Evolutionary conservation across 2,888 invertebrate genomes (phyloP).

Genomic region (Heliconius charithonia): DNA sequence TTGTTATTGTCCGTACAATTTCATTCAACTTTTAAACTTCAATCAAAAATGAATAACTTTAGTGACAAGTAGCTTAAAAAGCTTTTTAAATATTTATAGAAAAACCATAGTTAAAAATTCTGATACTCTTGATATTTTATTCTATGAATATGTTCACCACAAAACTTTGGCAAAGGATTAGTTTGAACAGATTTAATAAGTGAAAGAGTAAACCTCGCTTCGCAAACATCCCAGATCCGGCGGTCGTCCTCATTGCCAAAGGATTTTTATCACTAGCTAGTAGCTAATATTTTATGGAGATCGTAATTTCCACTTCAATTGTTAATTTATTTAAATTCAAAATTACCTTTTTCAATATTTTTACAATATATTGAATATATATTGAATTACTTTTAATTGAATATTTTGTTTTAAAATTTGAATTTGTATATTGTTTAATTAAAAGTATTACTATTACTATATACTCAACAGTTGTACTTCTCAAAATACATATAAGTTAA

Average conservation of each 20-base stretch:
- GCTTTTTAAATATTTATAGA: too few relatives aligned
- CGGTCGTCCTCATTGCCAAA: constrained; percentile 18
- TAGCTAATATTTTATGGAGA: background rate
- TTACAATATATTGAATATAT: background rate
- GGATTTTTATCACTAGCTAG: constrained; percentile 16
- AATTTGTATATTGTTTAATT: too few relatives aligned
- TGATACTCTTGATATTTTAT: constrained; percentile 27
- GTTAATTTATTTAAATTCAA: background rate
- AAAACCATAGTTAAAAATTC: background rate
- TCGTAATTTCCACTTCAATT: background rate
- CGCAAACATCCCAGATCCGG: constrained; percentile 39
- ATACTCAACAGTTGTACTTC: too few relatives aligned
- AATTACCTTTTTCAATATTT: background rate
- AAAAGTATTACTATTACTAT: background rate
- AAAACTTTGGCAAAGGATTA: constrained; percentile 30
- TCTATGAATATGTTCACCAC: constrained; percentile 34
- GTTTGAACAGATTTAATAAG: constrained; percentile 48
- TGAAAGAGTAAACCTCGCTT: constrained; percentile 42
- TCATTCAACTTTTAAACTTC: too few relatives aligned
- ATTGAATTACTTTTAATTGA: background rate
- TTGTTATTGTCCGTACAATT: too few relatives aligned
- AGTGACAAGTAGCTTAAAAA: too few relatives aligned
- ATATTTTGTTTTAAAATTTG: background rate
- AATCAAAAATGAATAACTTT: too few relatives aligned
- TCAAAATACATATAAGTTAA: too few relatives aligned